phyloP scores from a whole-genome alignment of 2,888 invertebrate genomes.

The Ophion ellenae region DNA sequence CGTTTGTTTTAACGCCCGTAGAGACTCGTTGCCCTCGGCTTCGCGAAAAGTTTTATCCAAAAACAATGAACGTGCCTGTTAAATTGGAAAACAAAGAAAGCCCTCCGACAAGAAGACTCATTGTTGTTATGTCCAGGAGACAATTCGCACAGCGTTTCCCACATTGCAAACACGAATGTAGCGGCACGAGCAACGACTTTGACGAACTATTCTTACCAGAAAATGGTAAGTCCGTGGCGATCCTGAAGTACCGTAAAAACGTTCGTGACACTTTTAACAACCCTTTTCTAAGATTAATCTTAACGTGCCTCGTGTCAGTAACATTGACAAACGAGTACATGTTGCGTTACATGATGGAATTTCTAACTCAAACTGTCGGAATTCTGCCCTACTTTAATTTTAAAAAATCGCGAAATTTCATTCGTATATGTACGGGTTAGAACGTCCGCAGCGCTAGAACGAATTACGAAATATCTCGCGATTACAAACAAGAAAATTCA shows the following conservation, averaged over 20 bases:
- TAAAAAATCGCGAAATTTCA: too few species aligned
- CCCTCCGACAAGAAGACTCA: conserved; percentile 45
- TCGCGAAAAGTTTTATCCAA: conserved; percentile 41
- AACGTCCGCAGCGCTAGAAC: too few species aligned
- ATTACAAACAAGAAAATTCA: too few species aligned
- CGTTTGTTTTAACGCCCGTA: conserved; percentile 45
- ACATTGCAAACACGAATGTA: conserved; percentile 46
- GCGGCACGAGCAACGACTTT: conserved; percentile 43
- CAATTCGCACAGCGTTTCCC: conserved; percentile 48
- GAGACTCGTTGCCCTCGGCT: conserved; percentile 61
- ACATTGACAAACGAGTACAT: too few species aligned
- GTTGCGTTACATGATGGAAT: too few species aligned
- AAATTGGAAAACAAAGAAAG: conserved; percentile 65
- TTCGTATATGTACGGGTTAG: too few species aligned
- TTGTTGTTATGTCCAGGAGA: conserved; percentile 64
- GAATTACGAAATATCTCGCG: too few species aligned
- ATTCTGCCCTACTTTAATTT: too few species aligned
- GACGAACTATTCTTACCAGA: conserved; percentile 51
- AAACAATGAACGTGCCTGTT: conserved; percentile 60
- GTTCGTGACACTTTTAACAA: background rate
- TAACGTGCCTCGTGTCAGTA: too few species aligned
- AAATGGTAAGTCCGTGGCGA: conserved; percentile 54
- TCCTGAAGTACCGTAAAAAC: background rate
- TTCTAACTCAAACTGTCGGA: too few species aligned
- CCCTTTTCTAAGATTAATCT: background rate